Evolutionary conservation across 1,140 invertebrate species (phyloP).

Genomic region (Meloidogyne hapla): DNA sequence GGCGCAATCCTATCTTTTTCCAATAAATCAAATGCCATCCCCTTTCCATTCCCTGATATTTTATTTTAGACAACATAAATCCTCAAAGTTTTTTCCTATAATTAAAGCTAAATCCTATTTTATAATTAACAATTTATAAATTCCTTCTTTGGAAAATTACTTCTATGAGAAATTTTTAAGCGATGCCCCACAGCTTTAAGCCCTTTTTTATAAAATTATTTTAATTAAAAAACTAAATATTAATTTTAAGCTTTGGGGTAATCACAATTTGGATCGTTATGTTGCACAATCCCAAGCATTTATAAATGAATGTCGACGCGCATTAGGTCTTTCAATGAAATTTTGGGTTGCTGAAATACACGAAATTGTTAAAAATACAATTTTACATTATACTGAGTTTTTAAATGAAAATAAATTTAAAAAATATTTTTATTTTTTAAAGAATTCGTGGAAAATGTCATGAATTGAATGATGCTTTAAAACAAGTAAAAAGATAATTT

Average conservation of each 20-base stretch:
- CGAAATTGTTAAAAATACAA: constrained; percentile 64
- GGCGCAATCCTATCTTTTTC: no score
- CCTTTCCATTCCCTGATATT: no score
- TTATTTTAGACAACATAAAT: no score
- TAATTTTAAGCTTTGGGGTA: constrained; percentile 60
- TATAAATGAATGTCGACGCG: constrained; percentile 62
- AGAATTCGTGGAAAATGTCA: constrained; percentile 60
- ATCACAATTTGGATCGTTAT: constrained; percentile 60
- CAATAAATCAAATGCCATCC: no score
- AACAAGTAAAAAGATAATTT: constrained; percentile 46
- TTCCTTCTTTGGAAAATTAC: no score
- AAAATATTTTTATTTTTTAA: constrained; percentile 21
- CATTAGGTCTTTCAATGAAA: constrained; percentile 63
- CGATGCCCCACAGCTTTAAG: no score
- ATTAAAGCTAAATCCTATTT: no score
- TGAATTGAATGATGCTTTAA: constrained; percentile 62
- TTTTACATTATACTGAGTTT: constrained; percentile 51
- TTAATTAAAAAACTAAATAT: not conserved
- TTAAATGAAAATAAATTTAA: not conserved
- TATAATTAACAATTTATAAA: no score
- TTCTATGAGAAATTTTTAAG: no score
- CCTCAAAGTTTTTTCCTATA: no score
- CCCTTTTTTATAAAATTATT: no score
- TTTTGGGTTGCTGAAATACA: constrained; percentile 64
- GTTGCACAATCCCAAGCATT: constrained; percentile 63